Conservation (phyloP, 1,140 invertebrate genomes). For the Lepidurus packardi region DNA sequence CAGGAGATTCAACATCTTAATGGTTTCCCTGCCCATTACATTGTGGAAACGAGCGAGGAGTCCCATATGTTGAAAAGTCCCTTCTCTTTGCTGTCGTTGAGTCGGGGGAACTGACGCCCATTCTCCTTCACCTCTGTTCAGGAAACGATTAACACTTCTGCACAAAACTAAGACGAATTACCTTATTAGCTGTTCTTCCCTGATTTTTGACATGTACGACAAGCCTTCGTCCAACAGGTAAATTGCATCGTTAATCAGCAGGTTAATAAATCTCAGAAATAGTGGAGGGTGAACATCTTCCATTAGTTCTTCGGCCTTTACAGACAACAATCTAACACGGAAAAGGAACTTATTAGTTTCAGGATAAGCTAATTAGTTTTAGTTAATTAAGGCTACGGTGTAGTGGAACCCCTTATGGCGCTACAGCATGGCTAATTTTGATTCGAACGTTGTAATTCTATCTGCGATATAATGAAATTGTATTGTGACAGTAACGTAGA, state of each 20-base stretch:
- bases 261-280: slow-evolving; percentile 88
- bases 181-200: slow-evolving; percentile 64
- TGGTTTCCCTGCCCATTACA: slow-evolving; percentile 82
- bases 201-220: slow-evolving; percentile 73
- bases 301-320: slow-evolving; percentile 77
- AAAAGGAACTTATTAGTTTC: slow-evolving; percentile 25
- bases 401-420: too few species aligned
- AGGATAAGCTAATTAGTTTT: background rate
- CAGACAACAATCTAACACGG: slow-evolving; percentile 59
- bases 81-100: slow-evolving; percentile 70
- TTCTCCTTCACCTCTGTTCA: slow-evolving; percentile 61
- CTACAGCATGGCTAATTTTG: too few species aligned
- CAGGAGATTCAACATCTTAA: slow-evolving; percentile 72
- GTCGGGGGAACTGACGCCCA: slow-evolving; percentile 64
- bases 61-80: slow-evolving; percentile 68
- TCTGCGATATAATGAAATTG: background rate
- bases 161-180: slow-evolving; percentile 40
- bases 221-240: slow-evolving; percentile 88
- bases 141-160: slow-evolving; percentile 30
- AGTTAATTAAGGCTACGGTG: too few species aligned
- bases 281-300: slow-evolving; percentile 82
- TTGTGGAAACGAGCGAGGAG: slow-evolving; percentile 87
- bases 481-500: slow-evolving; percentile 9
- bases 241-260: slow-evolving; percentile 93
- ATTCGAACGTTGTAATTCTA: too few species aligned